Conservation (phyloP, 2,797 vertebrate species). For the Arctocebus calabarensis region DNA sequence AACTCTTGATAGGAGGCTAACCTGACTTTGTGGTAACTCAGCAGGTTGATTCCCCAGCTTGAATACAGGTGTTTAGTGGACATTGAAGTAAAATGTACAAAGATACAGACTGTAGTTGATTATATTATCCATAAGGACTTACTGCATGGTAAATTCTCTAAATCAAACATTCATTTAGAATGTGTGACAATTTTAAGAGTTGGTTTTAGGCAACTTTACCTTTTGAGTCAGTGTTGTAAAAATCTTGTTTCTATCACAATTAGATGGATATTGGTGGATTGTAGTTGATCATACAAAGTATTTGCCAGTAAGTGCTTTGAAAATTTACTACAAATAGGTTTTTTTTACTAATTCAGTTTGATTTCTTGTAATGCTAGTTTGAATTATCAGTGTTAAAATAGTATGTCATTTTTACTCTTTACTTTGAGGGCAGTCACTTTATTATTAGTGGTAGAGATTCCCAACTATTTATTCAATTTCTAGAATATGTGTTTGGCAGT, state of each 20-base stretch:
- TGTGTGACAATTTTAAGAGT: background rate
- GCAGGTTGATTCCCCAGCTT: background rate
- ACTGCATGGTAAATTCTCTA: background rate
- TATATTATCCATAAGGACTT: background rate
- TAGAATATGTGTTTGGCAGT: background rate
- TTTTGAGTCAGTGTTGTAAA: constrained; percentile 20
- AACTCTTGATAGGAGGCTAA: background rate
- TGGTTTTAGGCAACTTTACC: background rate
- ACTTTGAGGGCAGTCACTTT: background rate
- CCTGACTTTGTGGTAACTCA: background rate
- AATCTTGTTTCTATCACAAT: background rate
- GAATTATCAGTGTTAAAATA: background rate
- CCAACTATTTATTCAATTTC: background rate
- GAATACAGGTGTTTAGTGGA: background rate
- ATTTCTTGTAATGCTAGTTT: background rate
- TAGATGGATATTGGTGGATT: background rate
- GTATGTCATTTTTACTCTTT: background rate
- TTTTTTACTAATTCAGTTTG: background rate
- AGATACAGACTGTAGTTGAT: background rate
- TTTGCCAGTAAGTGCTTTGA: constrained; percentile 1
- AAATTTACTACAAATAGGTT: background rate
- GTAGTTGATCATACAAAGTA: background rate
- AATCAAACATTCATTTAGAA: background rate
- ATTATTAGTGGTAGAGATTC: background rate
- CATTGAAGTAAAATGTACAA: background rate